phyloP scores from a whole-genome alignment of 2,888 invertebrate genomes.

The Latrodectus hesperus region DNA sequence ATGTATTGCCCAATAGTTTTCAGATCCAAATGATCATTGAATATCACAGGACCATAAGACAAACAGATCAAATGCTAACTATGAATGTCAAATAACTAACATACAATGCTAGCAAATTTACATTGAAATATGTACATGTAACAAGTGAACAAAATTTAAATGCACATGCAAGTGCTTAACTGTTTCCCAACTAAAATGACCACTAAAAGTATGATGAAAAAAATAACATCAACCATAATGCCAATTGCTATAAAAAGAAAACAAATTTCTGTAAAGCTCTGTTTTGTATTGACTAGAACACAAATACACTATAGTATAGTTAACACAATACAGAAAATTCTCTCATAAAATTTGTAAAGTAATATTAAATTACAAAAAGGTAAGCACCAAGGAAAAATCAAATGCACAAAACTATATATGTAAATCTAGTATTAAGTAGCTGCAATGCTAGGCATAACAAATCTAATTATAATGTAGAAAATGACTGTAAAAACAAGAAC shows the following conservation, averaged over 20 bases:
- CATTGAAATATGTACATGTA: too few species aligned
- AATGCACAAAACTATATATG: slow-evolving; percentile 2
- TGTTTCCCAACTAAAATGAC: too few species aligned
- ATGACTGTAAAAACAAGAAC: slow-evolving; percentile 51
- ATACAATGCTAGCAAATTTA: too few species aligned
- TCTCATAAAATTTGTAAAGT: not conserved
- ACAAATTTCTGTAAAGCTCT: not conserved
- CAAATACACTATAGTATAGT: not conserved
- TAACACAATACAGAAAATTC: not conserved
- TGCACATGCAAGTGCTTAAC: too few species aligned
- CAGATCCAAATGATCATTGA: too few species aligned
- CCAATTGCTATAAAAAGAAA: not conserved
- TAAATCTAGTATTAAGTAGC: slow-evolving; percentile 36
- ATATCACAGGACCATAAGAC: too few species aligned
- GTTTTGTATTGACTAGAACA: not conserved
- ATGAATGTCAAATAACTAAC: too few species aligned
- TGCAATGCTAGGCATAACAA: slow-evolving; percentile 29
- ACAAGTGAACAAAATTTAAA: too few species aligned
- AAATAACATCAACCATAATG: not conserved
- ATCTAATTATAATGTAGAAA: slow-evolving; percentile 53
- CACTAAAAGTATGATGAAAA: too few species aligned
- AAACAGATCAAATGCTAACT: too few species aligned
- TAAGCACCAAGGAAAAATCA: slow-evolving; percentile 21
- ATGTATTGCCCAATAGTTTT: too few species aligned
- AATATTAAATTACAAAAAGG: not conserved